Base-by-base conservation (phyloP, 2,888 invertebrate genomes). In the Macrophya alboannulata region DNA sequence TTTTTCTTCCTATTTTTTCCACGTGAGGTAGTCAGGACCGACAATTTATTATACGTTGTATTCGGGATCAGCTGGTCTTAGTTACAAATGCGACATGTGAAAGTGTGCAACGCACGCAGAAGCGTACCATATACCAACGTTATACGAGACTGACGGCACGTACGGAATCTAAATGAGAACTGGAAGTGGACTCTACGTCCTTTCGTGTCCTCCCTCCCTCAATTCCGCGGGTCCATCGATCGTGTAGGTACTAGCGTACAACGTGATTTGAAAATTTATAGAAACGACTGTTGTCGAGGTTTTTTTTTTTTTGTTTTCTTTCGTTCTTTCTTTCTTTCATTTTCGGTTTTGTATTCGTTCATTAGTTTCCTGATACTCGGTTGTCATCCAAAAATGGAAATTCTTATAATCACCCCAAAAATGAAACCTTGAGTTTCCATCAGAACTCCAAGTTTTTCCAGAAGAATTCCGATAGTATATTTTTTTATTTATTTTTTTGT, bases 81-180 rank as follows among this genome's bases (percentile, higher is more conserved):
- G 25, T 37, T 72, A 72, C 40, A 72, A 43, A 72, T 40, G 43
- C 21, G 72, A 72, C 21, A 43, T n/a, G n/a, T 15, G n/a, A 37
- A 31, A 72, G 72, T 72, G 72, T 72, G 43, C 72, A 37, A 72
- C 37, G 21, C 43, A 72, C 40, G 72, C 72, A 9, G 31, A 40
- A n/a, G n/a, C 43, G n/a, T 17, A 21, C 17, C 21, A 12, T 17
- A 17, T 17, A 17, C 43, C 72, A 43, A 40, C 72, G 43, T 43
- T 72, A 72, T 25, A 62, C 43, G 45, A 81, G 81, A 10, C 21
- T n/a, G 21, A 10, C 81, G 59, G 59, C 81, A 81, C 81, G 81
- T 81, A 81, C 40, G 62, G 59, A 59, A 81, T 81, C 81, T 40
- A 81, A 81, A 81, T 81, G 81, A 81, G 81, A 81, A 59, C 40